These are phyloP conservation scores for Sebastiscus tertius DNA, from an alignment of 2,797 vertebrate species.

Conservation along the genomic window DNA sequence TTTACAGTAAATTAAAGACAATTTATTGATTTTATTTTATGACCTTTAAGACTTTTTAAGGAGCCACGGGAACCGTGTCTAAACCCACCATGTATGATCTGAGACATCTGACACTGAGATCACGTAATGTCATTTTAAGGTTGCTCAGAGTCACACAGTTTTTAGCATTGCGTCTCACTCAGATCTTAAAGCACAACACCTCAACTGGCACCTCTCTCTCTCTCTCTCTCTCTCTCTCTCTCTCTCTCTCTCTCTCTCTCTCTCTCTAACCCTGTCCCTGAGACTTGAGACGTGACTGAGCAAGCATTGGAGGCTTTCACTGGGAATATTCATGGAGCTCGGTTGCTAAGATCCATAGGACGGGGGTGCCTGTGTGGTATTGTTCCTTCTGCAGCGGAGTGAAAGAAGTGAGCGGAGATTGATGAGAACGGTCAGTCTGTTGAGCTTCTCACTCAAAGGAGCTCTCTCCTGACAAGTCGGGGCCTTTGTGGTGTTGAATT, in stretches of 20 bases:
- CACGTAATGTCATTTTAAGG: neutral
- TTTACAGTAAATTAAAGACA: neutral
- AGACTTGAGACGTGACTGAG: slow-evolving; percentile 23
- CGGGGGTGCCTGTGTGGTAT: slow-evolving; percentile 68
- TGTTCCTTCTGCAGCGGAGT: slow-evolving; percentile 46
- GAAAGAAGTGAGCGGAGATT: slow-evolving; percentile 74
- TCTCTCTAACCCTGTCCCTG: neutral
- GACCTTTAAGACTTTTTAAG: neutral
- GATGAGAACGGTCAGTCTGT: slow-evolving; percentile 76
- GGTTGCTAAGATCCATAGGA: slow-evolving; percentile 80
- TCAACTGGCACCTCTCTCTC: neutral
- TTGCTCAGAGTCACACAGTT: neutral
- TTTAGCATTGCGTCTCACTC: neutral
- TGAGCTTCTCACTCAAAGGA: slow-evolving; percentile 69
- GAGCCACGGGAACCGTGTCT: neutral
- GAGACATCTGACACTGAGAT: neutral
- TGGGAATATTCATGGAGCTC: slow-evolving; percentile 50
- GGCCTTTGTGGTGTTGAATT: slow-evolving; percentile 80
- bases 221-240: slow-evolving; percentile 1
- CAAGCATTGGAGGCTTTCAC: slow-evolving; percentile 35
- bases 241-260: neutral
- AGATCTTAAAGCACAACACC: neutral
- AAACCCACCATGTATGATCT: neutral
- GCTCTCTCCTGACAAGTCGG: slow-evolving; percentile 68
- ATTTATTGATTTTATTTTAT: neutral